Percentiles rank a stretch among this genome's conserved stretches.
phyloP scores from a whole-genome alignment of 2,888 invertebrate genomes.

The Agrochola lychnidis region DNA sequence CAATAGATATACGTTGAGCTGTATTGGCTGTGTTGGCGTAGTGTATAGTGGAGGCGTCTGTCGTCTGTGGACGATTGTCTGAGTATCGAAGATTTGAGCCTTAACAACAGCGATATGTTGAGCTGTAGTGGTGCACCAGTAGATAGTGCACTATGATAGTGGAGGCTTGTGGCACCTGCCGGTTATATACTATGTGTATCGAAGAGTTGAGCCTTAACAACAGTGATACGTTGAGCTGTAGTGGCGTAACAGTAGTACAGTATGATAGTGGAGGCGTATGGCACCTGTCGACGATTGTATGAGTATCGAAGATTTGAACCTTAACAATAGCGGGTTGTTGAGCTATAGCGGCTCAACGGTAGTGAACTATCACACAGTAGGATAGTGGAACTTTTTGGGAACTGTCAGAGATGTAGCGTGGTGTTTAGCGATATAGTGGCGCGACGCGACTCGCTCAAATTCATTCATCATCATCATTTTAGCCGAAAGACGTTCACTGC shows the following conservation, averaged over 20 bases:
- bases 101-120: background rate
- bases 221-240: conserved; percentile 1
- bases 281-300: conserved; percentile 36
- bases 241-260: background rate
- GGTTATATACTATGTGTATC: conserved; percentile 39
- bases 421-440: too few species aligned
- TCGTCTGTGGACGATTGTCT: conserved; percentile 55
- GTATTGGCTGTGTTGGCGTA: too few species aligned
- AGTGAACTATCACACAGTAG: background rate
- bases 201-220: background rate
- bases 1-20: background rate
- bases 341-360: background rate
- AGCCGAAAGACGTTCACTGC: too few species aligned
- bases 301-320: conserved; percentile 17
- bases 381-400: background rate
- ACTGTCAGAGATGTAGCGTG: background rate
- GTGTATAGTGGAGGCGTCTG: background rate
- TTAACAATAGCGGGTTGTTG: background rate
- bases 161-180: conserved; percentile 17
- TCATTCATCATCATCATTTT: too few species aligned
- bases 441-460: too few species aligned
- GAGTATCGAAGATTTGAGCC: conserved; percentile 34
- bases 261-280: background rate
- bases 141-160: background rate
- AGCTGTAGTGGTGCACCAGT: too few species aligned